These are phyloP conservation scores for Monomorium pharaonis DNA, from an alignment of 1,140 invertebrate genomes.

Conservation along the genomic window DNA sequence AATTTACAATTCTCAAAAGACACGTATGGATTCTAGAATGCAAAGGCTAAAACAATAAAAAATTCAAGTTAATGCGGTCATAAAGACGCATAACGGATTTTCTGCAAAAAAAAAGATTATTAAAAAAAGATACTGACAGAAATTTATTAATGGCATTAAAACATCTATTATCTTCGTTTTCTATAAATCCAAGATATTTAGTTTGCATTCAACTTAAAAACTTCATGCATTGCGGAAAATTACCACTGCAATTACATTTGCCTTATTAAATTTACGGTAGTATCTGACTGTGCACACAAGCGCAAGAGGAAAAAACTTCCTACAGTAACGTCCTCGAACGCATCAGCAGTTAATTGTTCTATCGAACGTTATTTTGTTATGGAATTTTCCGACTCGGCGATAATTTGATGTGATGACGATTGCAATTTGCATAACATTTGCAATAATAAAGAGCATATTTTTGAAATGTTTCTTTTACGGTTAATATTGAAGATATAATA, in stretches of 20 bases:
- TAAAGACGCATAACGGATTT: not conserved
- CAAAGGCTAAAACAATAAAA: not conserved
- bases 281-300: not conserved
- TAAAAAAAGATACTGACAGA: not conserved
- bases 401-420: not conserved
- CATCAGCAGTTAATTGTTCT: not conserved
- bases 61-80: not conserved
- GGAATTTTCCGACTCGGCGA: not conserved
- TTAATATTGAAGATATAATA: constrained; percentile 1
- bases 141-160: not conserved
- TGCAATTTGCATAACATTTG: not conserved
- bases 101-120: not conserved
- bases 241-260: not conserved
- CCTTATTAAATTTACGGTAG: not conserved
- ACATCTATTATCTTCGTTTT: not conserved
- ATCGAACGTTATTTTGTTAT: not conserved
- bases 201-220: not conserved
- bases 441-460: not conserved
- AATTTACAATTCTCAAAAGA: not conserved
- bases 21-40: not conserved
- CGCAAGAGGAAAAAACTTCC: not conserved
- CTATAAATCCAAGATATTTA: not conserved
- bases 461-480: not conserved
- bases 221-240: not conserved
- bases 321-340: not conserved